Base-by-base conservation (phyloP, 2,797 vertebrate genomes). In the Micromesistius poutassou region DNA sequence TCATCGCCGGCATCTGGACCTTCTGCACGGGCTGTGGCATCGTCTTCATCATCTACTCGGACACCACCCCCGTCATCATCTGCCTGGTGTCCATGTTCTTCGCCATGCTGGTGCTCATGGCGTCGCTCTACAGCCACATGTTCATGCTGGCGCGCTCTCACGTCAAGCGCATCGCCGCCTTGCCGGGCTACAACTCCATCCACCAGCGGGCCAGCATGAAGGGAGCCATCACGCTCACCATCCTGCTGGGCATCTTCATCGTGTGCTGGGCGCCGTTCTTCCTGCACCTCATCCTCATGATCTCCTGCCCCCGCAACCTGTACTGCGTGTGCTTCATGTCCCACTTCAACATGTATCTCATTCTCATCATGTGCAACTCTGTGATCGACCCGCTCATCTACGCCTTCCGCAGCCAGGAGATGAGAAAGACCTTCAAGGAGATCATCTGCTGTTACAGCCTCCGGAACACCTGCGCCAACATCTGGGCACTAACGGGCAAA, bases 311-410 rank as follows among this genome's bases (percentile, higher is more conserved):
- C 0, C 92, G 94, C 73, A 98, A 97, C 76, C 94, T 96, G 66
- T 98, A 98, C 86, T 99, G 98, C 22, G 91, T 97, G 40, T 99
- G 97, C 79, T 99, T 98, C 87, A 99, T 99, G 97, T 98, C 97
- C 70, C 97, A 98, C 87, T 99, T 99, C 85, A 97, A 99, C 92
- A 90, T 99, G 88, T 98, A 98, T 84, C 95, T 99, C 88, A 97
- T 97, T 74, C 95, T 99, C 73, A 98, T 99, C 83, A 98, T 99
- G 97, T 98, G 96, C 70, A 98, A 98, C 79, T 97, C 97, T 0
- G 93, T 98, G 88, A 97, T 99, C 0, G 97, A 99, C 85, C 97
- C 97, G 0, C 95, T 99, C 7, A 99, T 99, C 82, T 99, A 99
- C 9, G 98, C 97, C n/a, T 96, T 99, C 85, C 95, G 97, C 82